Evolutionary conservation across 1,140 invertebrate species (phyloP), one percentile per base, ranked within the genome.

Genomic region (Pseudachorutes palmiensis): DNA sequence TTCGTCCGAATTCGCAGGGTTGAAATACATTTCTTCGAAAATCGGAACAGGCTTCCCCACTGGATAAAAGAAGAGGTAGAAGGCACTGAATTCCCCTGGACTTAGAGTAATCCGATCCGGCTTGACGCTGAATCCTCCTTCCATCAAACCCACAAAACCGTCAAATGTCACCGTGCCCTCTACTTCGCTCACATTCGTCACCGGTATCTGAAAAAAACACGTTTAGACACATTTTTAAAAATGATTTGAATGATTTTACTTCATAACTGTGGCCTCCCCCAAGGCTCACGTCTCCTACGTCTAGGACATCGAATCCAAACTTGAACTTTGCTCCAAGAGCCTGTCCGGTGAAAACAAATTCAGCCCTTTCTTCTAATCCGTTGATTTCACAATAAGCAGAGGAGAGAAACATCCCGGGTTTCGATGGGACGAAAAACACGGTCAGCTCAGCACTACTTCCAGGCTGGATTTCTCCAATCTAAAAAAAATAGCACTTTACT

Each of bases 321-420:
- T 73, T 70, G n/a, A 80, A 65, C 24, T 74, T 64, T 29, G 79
- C 79, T 2, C 78, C 78, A 36, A 74, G 66, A 5, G 77, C 74
- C 29, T 32, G 72, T 32, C 78, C 79, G 22, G 19, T 41, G 5
- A 79, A 65, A n/a, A 71, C 74, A n/a, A 80, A 45, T n/a, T 75
- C 69, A 41, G 79, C 65, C 63, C 78, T 74, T 1, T 76, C 60
- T 48, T 78, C 75, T 3, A 67, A 68, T 14, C 79, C 79, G 26
- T 67, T 70, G 1, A 79, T 70, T 59, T 79, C 78, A 41, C 78
- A 74, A 72, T 76, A 80, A 26, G 78, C 77, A 3, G 32, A 63
- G 28, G 70, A 70, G n/a, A 63, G 64, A 62, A 76, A 66, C n/a
- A 74, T 60, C 0, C 72, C 69, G 24, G 78, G 70, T 62, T 73